Percentiles rank a stretch among this genome's conserved stretches.
Evolutionary conservation across 1,140 invertebrate species (phyloP).

Genomic region (Heterodera carotae): DNA sequence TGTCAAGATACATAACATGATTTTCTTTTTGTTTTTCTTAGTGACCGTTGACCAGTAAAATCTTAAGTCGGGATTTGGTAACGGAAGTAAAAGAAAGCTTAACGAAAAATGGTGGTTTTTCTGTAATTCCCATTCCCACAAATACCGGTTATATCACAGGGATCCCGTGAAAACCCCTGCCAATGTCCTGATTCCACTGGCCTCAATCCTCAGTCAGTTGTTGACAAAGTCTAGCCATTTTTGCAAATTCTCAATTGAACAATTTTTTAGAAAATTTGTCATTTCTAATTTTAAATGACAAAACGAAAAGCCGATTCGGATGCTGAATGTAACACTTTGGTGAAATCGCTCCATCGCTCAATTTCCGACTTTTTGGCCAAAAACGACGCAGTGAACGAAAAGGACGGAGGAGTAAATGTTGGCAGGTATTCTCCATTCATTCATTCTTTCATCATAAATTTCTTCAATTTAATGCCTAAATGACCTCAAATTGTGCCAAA

Average conservation of each 20-base stretch:
- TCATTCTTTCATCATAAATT: background rate
- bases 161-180: no score
- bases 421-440: background rate
- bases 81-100: no score
- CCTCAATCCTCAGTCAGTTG: no score
- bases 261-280: background rate
- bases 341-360: conserved; percentile 24
- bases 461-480: background rate
- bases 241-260: background rate
- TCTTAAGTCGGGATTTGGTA: no score
- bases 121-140: no score
- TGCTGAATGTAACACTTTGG: conserved; percentile 7
- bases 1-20: no score
- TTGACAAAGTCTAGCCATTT: no score
- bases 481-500: background rate
- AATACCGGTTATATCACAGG: no score
- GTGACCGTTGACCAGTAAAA: no score
- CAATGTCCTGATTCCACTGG: no score
- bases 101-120: no score
- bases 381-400: conserved; percentile 26
- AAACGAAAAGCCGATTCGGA: conserved; percentile 24
- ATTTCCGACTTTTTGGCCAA: conserved; percentile 22
- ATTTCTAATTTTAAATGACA: conserved; percentile 2
- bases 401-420: conserved; percentile 7
- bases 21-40: no score